Percentiles rank a stretch among this genome's conserved stretches.
These are phyloP conservation scores for Ophion obscuratus DNA, from an alignment of 2,888 invertebrate species.

Conservation along the genomic window DNA sequence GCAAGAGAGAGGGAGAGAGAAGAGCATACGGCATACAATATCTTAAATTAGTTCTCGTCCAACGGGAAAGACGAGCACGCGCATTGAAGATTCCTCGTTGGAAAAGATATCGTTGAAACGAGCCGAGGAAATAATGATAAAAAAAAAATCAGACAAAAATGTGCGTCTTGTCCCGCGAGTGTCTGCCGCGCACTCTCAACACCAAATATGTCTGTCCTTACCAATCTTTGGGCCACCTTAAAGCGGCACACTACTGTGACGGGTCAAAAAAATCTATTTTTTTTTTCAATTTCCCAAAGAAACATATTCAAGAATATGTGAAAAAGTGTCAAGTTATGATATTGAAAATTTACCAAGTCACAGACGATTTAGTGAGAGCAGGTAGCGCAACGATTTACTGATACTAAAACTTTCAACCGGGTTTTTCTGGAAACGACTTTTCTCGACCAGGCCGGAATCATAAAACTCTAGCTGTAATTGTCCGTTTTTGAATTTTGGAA, in stretches of 20 bases:
- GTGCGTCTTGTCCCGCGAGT: slow-evolving; percentile 20
- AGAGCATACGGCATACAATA: slow-evolving; percentile 76
- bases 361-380: too few relatives aligned
- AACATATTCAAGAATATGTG: too few relatives aligned
- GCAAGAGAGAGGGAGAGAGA: slow-evolving; percentile 39
- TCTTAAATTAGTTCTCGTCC: slow-evolving; percentile 82
- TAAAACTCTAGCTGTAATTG: too few relatives aligned
- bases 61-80: slow-evolving; percentile 77
- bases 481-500: too few relatives aligned
- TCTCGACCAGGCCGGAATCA: too few relatives aligned
- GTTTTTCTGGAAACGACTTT: too few relatives aligned
- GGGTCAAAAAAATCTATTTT: too few relatives aligned
- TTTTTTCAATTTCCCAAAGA: too few relatives aligned
- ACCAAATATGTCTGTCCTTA: background rate
- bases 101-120: slow-evolving; percentile 29
- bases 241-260: background rate
- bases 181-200: slow-evolving; percentile 2
- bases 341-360: too few relatives aligned
- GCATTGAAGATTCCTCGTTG: slow-evolving; percentile 70
- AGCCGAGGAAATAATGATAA: slow-evolving; percentile 25
- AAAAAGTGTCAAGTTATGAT: too few relatives aligned
- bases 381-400: too few relatives aligned
- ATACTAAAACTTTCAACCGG: too few relatives aligned
- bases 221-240: background rate
- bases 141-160: background rate